Percentiles rank a stretch among this genome's conserved stretches.
Conservation (phyloP, 2,797 vertebrate genomes). For the Rhadinocentrus ornatus region DNA sequence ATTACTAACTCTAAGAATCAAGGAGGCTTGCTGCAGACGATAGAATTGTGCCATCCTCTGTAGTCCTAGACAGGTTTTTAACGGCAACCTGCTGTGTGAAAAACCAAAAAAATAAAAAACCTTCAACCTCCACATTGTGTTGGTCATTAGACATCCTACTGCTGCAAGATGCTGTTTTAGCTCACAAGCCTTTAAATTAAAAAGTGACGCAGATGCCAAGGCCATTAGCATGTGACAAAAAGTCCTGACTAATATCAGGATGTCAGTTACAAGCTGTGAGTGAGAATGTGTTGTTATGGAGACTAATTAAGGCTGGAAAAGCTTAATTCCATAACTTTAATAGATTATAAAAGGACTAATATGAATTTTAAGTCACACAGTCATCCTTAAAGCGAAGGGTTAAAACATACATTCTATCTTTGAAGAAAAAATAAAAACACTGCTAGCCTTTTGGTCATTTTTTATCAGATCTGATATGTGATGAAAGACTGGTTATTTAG, state of each 20-base stretch:
- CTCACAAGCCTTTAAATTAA: not conserved
- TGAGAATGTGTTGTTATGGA: not conserved
- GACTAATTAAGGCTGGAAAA: no score
- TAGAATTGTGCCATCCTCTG: not conserved
- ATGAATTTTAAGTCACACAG: not conserved
- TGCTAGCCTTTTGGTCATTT: conserved; percentile 3
- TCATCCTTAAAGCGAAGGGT: not conserved
- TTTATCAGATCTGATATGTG: conserved; percentile 15
- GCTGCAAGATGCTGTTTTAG: not conserved
- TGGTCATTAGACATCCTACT: not conserved
- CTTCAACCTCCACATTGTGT: not conserved
- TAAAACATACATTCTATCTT: not conserved
- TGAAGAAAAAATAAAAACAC: conserved; percentile 5
- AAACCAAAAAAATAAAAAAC: not conserved
- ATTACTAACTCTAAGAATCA: no score
- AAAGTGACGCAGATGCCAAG: not conserved
- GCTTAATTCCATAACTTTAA: not conserved
- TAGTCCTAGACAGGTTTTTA: not conserved
- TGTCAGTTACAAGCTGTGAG: not conserved
- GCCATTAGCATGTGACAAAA: not conserved
- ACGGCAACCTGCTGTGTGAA: not conserved
- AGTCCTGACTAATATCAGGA: not conserved
- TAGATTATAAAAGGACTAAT: not conserved
- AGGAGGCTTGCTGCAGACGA: not conserved
- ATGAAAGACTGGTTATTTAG: conserved; percentile 1